phyloP scores from a whole-genome alignment of 2,113 vertebrate genomes.

The Ceyx melanurus region DNA sequence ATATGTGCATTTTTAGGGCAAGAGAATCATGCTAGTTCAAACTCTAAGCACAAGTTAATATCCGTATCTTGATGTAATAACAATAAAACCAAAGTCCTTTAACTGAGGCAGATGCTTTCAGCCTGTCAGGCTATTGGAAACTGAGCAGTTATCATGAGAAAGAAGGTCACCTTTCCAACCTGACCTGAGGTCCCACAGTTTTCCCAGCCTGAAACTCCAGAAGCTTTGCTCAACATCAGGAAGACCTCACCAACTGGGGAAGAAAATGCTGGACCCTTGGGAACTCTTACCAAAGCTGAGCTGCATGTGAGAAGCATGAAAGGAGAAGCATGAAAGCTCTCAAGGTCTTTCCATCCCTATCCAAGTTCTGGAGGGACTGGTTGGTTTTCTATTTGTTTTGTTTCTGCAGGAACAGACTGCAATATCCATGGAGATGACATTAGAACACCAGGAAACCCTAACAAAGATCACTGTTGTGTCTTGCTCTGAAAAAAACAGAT shows the following conservation, averaged over 20 bases:
- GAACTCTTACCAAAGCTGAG: background rate
- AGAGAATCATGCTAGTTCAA: background rate
- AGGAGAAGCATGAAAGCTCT: background rate
- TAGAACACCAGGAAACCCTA: slow-evolving; percentile 5
- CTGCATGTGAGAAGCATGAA: background rate
- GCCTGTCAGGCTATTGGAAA: background rate
- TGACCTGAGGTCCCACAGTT: background rate
- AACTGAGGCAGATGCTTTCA: background rate
- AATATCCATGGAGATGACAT: slow-evolving; percentile 31
- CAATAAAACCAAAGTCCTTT: background rate
- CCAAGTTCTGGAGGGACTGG: background rate
- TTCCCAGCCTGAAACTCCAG: background rate
- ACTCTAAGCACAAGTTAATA: background rate
- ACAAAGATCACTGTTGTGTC: slow-evolving; percentile 18
- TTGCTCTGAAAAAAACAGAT: slow-evolving; percentile 21
- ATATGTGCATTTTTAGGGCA: background rate
- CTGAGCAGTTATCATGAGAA: background rate
- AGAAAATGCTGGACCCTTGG: background rate
- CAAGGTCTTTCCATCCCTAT: background rate
- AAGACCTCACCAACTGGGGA: background rate
- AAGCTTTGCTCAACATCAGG: background rate
- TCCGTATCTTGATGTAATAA: background rate
- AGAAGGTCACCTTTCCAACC: background rate
- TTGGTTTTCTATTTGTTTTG: slow-evolving; percentile 24
- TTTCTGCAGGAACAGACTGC: slow-evolving; percentile 48